These are phyloP conservation scores for Luffia ferchaultella DNA, from an alignment of 2,888 invertebrate species.

Conservation along the genomic window DNA sequence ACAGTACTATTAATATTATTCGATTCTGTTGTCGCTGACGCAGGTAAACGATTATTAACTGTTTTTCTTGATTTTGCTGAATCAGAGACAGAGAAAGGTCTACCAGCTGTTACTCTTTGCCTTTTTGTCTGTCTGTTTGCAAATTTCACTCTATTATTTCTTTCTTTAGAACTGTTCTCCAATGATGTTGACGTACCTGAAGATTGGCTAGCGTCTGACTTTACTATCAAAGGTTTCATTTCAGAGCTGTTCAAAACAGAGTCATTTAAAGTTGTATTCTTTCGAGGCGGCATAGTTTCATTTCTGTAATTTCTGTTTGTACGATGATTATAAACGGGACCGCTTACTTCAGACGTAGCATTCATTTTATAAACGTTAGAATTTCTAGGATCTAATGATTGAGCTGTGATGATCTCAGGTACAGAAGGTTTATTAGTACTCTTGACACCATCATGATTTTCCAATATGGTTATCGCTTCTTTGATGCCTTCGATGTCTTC, in stretches of 20 bases:
- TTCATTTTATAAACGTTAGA: not conserved
- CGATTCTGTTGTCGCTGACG: no score
- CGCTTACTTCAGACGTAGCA: not conserved
- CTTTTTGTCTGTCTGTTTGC: not conserved
- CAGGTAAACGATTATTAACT: no score
- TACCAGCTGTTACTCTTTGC: not conserved
- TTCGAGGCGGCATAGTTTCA: conserved; percentile 18
- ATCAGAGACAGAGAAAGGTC: not conserved
- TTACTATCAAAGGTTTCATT: conserved; percentile 31
- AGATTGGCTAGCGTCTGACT: conserved; percentile 30
- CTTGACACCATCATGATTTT: conserved; percentile 35
- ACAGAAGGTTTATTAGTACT: conserved; percentile 17
- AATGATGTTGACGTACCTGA: conserved; percentile 16
- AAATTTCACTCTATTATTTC: not conserved
- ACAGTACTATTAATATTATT: no score
- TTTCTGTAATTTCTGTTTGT: conserved; percentile 36
- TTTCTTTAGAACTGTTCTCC: conserved; percentile 13
- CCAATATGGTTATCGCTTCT: conserved; percentile 50
- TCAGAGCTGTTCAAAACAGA: conserved; percentile 19
- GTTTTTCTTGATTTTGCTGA: not conserved
- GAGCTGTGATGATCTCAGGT: conserved; percentile 41
- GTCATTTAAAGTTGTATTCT: conserved; percentile 22
- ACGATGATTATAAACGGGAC: conserved; percentile 20
- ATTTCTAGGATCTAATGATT: conserved; percentile 19
- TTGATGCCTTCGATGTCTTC: conserved; percentile 49